Percentiles rank a stretch among this genome's conserved stretches.
Evolutionary conservation across 2,797 vertebrate species (phyloP).

Genomic region (Aquila chrysaetos): DNA sequence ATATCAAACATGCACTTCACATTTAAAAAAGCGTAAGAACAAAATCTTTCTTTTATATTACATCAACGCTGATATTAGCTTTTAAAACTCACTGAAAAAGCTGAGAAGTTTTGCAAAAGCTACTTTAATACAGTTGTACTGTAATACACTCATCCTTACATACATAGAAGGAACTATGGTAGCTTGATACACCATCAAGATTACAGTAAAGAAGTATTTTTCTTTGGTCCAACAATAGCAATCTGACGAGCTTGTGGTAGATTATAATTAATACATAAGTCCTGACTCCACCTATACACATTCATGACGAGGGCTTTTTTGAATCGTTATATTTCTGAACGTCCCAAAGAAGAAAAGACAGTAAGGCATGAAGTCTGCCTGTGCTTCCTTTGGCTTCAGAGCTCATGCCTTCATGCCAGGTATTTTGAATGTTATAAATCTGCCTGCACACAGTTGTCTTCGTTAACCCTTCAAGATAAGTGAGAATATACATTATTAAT

Average conservation of each 20-base stretch:
- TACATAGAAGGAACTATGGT: background rate
- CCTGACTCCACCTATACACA: background rate
- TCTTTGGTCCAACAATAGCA: background rate
- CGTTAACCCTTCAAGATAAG: background rate
- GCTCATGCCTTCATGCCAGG: background rate
- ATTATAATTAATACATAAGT: background rate
- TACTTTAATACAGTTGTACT: background rate
- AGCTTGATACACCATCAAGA: background rate
- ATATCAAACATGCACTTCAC: background rate
- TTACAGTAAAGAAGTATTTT: background rate
- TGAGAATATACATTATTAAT: background rate
- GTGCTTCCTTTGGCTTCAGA: background rate
- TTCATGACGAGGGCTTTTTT: background rate
- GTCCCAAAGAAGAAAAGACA: background rate
- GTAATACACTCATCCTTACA: background rate
- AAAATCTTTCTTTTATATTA: slow-evolving; percentile 7
- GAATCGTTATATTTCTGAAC: background rate
- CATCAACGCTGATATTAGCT: background rate
- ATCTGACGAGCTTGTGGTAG: background rate
- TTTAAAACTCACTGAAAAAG: background rate
- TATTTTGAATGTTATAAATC: background rate
- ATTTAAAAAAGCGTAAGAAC: background rate
- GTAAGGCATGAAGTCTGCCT: background rate
- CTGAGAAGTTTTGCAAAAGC: background rate
- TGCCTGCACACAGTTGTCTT: background rate